Evolutionary conservation across 1,140 invertebrate genomes (phyloP).

Genomic region (Diorhabda sublineata): DNA sequence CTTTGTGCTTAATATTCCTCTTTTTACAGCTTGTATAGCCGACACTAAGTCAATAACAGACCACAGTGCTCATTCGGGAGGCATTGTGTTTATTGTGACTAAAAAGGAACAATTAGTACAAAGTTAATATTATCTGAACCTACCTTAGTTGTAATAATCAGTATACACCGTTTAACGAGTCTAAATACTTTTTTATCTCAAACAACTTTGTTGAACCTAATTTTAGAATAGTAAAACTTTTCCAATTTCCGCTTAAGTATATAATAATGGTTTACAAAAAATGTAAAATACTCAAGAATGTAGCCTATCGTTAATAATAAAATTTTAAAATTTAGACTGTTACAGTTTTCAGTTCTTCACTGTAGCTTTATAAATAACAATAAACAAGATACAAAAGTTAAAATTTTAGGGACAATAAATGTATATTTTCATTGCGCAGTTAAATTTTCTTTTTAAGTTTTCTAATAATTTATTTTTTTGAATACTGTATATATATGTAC

Average conservation of each 20-base stretch:
- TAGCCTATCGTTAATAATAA: background rate
- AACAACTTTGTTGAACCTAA: background rate
- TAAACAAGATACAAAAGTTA: background rate
- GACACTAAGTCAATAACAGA: too few relatives aligned
- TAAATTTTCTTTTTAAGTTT: background rate
- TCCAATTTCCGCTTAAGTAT: too few relatives aligned
- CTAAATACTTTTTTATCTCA: too few relatives aligned
- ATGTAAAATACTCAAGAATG: slow-evolving; percentile 4
- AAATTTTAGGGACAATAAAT: slow-evolving; percentile 13
- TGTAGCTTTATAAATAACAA: slow-evolving; percentile 9
- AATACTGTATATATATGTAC: slow-evolving; percentile 15
- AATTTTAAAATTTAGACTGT: background rate
- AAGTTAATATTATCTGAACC: too few relatives aligned
- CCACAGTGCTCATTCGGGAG: too few relatives aligned
- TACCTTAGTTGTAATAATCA: too few relatives aligned
- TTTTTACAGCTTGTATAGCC: too few relatives aligned
- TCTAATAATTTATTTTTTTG: slow-evolving; percentile 4
- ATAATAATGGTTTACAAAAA: too few relatives aligned
- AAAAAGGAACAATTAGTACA: too few relatives aligned
- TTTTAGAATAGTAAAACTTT: background rate
- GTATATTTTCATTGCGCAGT: slow-evolving; percentile 10
- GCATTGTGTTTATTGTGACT: too few relatives aligned
- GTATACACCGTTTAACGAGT: too few relatives aligned
- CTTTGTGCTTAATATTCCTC: too few relatives aligned
- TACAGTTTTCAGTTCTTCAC: background rate